Evolutionary conservation across 2,888 invertebrate genomes (phyloP).

Genomic region (Micropterix aruncella): DNA sequence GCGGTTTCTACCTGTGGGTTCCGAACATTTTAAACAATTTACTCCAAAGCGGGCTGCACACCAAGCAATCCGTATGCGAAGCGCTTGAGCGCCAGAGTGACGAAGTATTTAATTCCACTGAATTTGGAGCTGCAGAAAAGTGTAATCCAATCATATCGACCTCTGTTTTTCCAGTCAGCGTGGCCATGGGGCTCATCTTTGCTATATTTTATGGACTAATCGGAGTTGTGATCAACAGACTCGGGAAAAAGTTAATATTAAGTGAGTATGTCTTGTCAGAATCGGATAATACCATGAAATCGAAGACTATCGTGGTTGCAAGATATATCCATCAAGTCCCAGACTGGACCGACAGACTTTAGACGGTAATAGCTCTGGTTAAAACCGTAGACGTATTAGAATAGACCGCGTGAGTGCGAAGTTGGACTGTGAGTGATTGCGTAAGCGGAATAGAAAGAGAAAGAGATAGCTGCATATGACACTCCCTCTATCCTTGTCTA

Average conservation of each 20-base stretch:
- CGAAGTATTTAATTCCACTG: background rate
- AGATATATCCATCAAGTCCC: too few relatives aligned
- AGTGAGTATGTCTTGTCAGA: too few relatives aligned
- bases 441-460: too few relatives aligned
- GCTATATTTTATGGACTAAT: conserved; percentile 32
- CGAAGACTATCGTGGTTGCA: too few relatives aligned
- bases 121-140: background rate
- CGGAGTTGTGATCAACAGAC: conserved; percentile 26
- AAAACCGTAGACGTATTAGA: too few relatives aligned
- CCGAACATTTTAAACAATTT: conserved; percentile 43
- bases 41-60: conserved; percentile 17
- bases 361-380: too few relatives aligned
- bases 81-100: background rate
- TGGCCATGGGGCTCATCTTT: conserved; percentile 32
- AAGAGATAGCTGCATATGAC: too few relatives aligned
- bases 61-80: background rate
- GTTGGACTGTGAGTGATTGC: too few relatives aligned
- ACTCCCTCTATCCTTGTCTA: too few relatives aligned
- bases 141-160: conserved; percentile 19
- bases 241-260: conserved; percentile 28
- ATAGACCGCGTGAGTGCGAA: too few relatives aligned
- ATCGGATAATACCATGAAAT: too few relatives aligned
- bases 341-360: too few relatives aligned
- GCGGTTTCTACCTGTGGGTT: conserved; percentile 42
- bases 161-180: conserved; percentile 31